Percentiles rank a stretch among this genome's conserved stretches.
Evolutionary conservation across 1,140 invertebrate genomes (phyloP).

Genomic region (Megalonaias nervosa): DNA sequence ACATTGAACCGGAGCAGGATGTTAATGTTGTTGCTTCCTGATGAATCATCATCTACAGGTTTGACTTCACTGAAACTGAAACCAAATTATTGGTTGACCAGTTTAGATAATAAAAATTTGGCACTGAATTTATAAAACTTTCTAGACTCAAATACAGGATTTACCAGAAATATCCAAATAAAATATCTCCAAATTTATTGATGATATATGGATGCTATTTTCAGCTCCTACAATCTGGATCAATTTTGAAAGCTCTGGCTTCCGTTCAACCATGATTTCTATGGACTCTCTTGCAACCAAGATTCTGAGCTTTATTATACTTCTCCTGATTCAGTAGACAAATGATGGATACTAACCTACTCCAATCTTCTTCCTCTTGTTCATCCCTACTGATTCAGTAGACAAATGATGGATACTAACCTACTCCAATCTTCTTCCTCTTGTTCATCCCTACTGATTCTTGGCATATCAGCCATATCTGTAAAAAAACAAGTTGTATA

Average conservation of each 20-base stretch:
- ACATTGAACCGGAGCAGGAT: constrained; percentile 82
- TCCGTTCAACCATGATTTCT: no score
- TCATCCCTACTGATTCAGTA: not conserved
- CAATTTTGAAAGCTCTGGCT: no score
- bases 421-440: constrained; percentile 23
- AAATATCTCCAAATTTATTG: no score
- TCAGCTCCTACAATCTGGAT: no score
- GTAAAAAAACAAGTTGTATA: constrained; percentile 74
- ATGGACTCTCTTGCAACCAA: no score
- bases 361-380: constrained; percentile 25
- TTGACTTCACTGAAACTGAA: constrained; percentile 81
- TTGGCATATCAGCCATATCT: no score
- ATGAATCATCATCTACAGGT: constrained; percentile 88
- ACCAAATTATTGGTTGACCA: not conserved
- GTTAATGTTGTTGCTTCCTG: constrained; percentile 82
- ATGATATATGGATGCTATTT: no score
- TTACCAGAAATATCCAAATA: no score
- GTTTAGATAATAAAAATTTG: no score
- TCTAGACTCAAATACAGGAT: no score
- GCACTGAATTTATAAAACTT: no score
- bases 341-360: constrained; percentile 10
- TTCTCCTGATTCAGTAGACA: not conserved
- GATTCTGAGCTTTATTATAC: no score
- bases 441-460: constrained; percentile 1
- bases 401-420: constrained; percentile 3